A percentile compares a stretch with the other conserved stretches of the same genome.
Evolutionary conservation across 2,113 vertebrate species (phyloP).

Genomic region (Boleophthalmus pectinirostris): DNA sequence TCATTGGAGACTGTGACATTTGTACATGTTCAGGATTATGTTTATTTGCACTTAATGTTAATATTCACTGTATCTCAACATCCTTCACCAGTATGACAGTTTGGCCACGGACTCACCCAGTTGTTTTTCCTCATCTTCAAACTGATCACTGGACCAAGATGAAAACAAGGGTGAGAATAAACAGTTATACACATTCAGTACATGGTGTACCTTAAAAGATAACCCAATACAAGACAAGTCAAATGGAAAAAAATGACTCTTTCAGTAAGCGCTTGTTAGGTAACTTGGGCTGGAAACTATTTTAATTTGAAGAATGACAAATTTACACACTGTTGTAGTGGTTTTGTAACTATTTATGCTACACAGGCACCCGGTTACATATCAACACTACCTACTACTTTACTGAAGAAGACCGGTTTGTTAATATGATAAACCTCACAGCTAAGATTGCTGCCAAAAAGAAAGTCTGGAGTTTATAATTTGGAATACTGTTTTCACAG

Average conservation of each 20-base stretch:
- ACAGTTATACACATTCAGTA: background rate
- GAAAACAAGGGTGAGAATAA: conserved; percentile 60
- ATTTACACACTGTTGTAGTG: background rate
- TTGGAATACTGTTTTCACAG: conserved; percentile 2
- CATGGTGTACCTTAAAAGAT: background rate
- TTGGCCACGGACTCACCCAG: conserved; percentile 61
- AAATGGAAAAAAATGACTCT: background rate
- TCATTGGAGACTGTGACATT: background rate
- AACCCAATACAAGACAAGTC: background rate
- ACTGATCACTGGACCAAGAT: conserved; percentile 72
- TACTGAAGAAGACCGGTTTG: conserved; percentile 55
- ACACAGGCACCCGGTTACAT: conserved; percentile 48
- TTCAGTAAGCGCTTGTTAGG: background rate
- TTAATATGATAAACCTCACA: conserved; percentile 5
- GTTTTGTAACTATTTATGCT: conserved; percentile 11
- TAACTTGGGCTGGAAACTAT: background rate
- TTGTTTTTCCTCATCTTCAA: conserved; percentile 57
- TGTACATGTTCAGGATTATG: conserved; percentile 7
- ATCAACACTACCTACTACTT: conserved; percentile 30
- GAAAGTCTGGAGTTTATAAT: background rate
- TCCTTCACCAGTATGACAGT: conserved; percentile 53
- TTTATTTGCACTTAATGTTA: background rate
- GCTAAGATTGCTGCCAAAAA: background rate
- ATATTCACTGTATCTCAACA: conserved; percentile 10
- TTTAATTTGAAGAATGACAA: background rate